Conservation (phyloP, 2,797 vertebrate species). For the Picus viridis region DNA sequence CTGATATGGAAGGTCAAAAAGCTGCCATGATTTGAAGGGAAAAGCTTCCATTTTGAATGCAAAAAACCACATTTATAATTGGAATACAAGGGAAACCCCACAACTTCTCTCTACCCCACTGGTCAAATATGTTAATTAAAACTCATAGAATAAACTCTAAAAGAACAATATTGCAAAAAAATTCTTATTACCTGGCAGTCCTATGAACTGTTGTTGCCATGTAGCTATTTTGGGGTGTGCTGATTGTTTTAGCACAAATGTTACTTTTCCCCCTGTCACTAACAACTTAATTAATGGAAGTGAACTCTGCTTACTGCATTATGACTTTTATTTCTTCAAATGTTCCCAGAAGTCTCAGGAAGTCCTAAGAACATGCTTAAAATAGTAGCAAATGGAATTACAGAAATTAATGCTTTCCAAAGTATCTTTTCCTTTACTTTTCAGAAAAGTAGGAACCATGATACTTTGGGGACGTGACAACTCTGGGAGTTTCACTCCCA, state of each 20-base stretch:
- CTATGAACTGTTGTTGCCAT: neutral
- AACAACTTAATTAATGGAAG: neutral
- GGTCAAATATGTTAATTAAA: neutral
- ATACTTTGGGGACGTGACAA: no score
- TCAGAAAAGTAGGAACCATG: no score
- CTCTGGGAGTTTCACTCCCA: no score
- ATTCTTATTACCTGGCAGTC: neutral
- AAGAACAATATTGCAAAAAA: neutral
- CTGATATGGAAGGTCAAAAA: neutral
- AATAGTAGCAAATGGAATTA: neutral
- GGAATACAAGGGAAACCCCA: neutral
- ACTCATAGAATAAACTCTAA: neutral
- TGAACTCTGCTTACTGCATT: no score
- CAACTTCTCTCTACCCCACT: neutral
- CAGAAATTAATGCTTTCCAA: neutral
- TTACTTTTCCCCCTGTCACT: neutral
- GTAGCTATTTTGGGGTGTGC: neutral
- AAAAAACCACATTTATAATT: neutral
- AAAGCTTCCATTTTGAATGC: neutral
- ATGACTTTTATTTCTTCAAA: no score
- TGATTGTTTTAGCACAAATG: neutral
- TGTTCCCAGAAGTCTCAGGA: no score
- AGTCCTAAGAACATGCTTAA: neutral
- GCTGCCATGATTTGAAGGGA: neutral
- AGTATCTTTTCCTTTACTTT: no score